Evolutionary conservation across 64 coral and sea anemone genomes (phyloP), one percentile per base, ranked within the genome.

Genomic region (Montipora efflorescens): DNA sequence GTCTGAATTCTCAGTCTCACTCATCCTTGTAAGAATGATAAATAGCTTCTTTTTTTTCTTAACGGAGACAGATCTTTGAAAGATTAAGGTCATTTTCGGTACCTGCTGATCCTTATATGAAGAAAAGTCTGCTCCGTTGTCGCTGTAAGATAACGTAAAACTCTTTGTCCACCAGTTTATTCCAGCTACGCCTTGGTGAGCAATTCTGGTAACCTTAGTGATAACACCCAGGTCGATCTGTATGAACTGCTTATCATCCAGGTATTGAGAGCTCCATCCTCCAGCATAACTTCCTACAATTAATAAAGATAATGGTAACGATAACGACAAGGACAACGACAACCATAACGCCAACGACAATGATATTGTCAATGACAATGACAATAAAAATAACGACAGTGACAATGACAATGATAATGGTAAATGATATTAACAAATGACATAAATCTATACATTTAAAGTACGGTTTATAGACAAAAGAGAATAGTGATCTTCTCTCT

Each of bases 171-270:
- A 89, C 87, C 75, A 77, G 14, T 73, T 73, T 16, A 23, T 13
- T 5, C 76, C 75, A 76, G 19, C 25, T 45, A 55, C 13, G 4
- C 87, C 87, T 61, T 89, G 87, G 0, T n/a, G 48, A 5, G 51
- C 75, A 10, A 89, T 58, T 15, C 87, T 61, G 21, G 87, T 89
- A 13, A 89, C 75, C 71, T 89, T 89, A 15, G 75, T 77, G 55
- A 77, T 69, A 28, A 59, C 77, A 7, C 73, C 87, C 71, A 89
- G 49, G 44, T 89, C 87, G 77, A 89, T 47, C 57, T 77, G 72
- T 43, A 89, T 2, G 12, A 25, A 89, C 87, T 89, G 87, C 44
- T 83, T 47, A 4, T 20, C 80, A 25, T 64, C 55, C 15, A 1
- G 2, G 15, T 83, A 83, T 18, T 83, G 58, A n/a, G 80, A 66